These are phyloP conservation scores for Brienomyrus brachyistius DNA, from an alignment of 2,113 vertebrate genomes.

Conservation along the genomic window DNA sequence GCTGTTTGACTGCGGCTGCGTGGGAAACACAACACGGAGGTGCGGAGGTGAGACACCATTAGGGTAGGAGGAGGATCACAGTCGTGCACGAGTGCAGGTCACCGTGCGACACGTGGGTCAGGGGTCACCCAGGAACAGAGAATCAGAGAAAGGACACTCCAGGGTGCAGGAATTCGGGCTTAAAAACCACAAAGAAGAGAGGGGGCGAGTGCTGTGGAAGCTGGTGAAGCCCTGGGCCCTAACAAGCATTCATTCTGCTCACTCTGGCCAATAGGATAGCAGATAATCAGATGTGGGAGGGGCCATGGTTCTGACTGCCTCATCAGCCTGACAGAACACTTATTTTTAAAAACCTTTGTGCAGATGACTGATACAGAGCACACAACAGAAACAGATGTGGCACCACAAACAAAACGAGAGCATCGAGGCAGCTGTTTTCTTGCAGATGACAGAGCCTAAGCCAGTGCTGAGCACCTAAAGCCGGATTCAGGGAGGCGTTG, in stretches of 20 bases:
- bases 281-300: not conserved
- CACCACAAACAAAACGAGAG: not conserved
- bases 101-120: not conserved
- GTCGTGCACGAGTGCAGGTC: not conserved
- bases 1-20: conserved; percentile 92
- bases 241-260: not conserved
- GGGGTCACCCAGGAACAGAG: not conserved
- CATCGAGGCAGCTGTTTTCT: not conserved
- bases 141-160: not conserved
- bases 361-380: no score
- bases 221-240: not conserved
- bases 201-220: not conserved
- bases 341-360: not conserved
- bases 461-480: not conserved
- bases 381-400: not conserved
- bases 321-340: not conserved
- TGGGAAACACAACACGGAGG: conserved; percentile 43
- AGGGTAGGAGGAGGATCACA: not conserved
- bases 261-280: not conserved
- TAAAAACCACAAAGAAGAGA: not conserved
- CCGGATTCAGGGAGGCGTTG: not conserved
- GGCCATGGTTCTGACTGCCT: not conserved
- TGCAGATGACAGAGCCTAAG: not conserved
- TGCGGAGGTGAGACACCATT: not conserved
- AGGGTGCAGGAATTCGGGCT: not conserved